Conservation (phyloP, 2,797 vertebrate genomes). For the Vireo griseus region DNA sequence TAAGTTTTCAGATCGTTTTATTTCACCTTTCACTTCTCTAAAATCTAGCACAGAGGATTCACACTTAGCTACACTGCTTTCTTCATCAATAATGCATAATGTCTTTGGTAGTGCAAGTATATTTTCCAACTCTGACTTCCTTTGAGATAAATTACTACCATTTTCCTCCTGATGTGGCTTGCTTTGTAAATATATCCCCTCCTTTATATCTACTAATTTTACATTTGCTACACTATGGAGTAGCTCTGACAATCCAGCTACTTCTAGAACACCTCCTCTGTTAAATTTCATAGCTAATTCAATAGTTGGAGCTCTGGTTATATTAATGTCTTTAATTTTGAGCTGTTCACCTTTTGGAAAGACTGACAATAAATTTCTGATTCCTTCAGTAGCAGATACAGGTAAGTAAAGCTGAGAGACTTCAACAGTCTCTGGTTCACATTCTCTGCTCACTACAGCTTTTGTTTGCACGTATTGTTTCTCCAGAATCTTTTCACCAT, state of each 20-base stretch:
- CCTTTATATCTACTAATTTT: not conserved
- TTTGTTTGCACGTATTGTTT: not conserved
- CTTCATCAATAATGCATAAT: not conserved
- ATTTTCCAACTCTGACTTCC: not conserved
- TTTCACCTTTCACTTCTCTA: not conserved
- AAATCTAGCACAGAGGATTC: not conserved
- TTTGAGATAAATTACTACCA: not conserved
- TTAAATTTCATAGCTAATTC: not conserved
- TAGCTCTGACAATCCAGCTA: not conserved
- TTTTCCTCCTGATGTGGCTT: not conserved
- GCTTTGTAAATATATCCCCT: not conserved
- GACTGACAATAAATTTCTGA: not conserved
- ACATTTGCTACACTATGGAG: not conserved
- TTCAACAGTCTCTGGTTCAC: not conserved
- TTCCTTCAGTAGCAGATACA: not conserved
- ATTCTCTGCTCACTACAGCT: not conserved
- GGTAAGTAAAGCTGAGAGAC: not conserved
- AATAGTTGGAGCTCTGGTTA: not conserved
- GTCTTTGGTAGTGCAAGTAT: not conserved
- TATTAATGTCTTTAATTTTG: not conserved
- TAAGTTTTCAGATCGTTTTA: not conserved
- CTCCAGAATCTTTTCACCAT: not conserved
- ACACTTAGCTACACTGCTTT: not conserved
- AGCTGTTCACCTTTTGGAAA: slow-evolving; percentile 5
- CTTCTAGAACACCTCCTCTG: not conserved